Conservation (phyloP, 2,888 invertebrate genomes). For the Clistopyga incitator region DNA sequence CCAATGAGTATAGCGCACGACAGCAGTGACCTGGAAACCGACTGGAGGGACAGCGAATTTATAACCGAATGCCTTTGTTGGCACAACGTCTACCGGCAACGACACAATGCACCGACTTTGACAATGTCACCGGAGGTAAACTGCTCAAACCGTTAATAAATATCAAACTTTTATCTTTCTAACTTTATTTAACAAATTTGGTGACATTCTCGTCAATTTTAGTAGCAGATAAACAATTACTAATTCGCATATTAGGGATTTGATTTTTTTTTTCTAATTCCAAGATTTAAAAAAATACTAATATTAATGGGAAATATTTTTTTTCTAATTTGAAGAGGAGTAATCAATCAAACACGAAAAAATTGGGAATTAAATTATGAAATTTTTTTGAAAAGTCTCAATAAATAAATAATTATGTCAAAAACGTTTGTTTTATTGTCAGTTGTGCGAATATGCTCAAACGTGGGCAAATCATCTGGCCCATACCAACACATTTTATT, state of each 20-base stretch:
- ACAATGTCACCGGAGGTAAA: slow-evolving; percentile 91
- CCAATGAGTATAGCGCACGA: slow-evolving; percentile 90
- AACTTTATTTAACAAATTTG: neutral
- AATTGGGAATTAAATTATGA: neutral
- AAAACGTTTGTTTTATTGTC: slow-evolving; percentile 56
- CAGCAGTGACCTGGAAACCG: slow-evolving; percentile 89
- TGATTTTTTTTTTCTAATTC: no score
- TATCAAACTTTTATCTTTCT: neutral
- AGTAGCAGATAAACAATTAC: neutral
- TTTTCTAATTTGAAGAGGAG: no score
- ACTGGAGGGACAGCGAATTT: slow-evolving; percentile 93
- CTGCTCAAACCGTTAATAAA: slow-evolving; percentile 32
- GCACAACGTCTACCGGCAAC: slow-evolving; percentile 93
- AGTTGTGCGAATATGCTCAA: slow-evolving; percentile 93
- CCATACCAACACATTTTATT: slow-evolving; percentile 91
- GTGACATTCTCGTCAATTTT: neutral
- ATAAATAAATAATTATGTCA: slow-evolving; percentile 2
- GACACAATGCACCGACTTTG: slow-evolving; percentile 90
- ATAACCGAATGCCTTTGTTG: slow-evolving; percentile 92
- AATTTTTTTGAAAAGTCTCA: no score
- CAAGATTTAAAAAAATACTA: no score
- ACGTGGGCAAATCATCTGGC: slow-evolving; percentile 95
- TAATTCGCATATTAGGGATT: neutral
- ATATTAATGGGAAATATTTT: no score
- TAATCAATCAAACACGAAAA: neutral